Base-by-base conservation (phyloP, 2,888 invertebrate genomes). In the Ferrisia virgata region DNA sequence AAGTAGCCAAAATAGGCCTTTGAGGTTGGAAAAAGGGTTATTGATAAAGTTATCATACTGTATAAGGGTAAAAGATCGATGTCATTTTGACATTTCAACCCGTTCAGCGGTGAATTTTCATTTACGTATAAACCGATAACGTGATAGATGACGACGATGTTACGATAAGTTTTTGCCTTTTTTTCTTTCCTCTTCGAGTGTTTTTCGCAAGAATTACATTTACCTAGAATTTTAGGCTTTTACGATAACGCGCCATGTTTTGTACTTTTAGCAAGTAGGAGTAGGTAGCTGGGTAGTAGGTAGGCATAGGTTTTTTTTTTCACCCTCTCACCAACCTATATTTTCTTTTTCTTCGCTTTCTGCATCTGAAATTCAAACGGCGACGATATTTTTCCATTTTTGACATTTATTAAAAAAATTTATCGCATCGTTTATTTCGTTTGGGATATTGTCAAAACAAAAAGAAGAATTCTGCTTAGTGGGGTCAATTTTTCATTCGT, bases 391-490 rank as follows among this genome's bases (percentile, higher is more conserved):
- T 72, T 72, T 72, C 72, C 72, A 72, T 72, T 72, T 72, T 72
- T 72, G 72, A 72, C 72, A 72, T 72, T 72, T 72, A 72, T 72
- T 72, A 72, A 72, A 72, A 72, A 72, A 72, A 72, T 72, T 72
- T 72, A 72, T 72, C 72, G 72, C 72, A 72, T 72, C 72, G 72
- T 72, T 72, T 72, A 72, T 72, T 72, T 72, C 72, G 72, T 72
- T 28, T 69, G 28, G 72, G 72, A 72, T 36, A 72, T 72, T 36
- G 72, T 72, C 72, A 36, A 72, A 72, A 72, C 72, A 72, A 72
- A 72, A 72, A 36, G 36, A 72, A 69, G 31, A 69, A 72, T 28
- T 72, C 72, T 72, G 36, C 72, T 72, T 72, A 72, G n/a, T 18
- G 72, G 36, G 72, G 72, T 72, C 72, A 72, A 72, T 72, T 72